Conservation (phyloP, 2,113 vertebrate genomes). For the Chascanopsetta lugubris region DNA sequence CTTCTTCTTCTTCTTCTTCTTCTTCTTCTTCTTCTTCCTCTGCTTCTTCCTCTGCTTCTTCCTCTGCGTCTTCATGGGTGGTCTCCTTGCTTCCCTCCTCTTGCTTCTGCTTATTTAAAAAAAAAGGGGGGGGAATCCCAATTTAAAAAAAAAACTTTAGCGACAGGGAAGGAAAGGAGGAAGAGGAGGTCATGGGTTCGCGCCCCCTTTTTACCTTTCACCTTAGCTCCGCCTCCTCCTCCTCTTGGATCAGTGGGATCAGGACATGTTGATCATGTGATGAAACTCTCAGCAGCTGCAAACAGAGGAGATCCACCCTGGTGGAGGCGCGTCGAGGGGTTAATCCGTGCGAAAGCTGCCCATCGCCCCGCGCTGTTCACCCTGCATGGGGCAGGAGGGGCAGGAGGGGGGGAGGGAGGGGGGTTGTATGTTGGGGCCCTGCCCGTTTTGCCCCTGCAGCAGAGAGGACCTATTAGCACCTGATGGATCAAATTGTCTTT, state of each 20-base stretch:
- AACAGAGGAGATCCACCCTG: not conserved
- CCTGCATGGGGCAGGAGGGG: not conserved
- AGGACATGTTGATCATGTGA: not conserved
- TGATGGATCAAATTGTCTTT: slow-evolving; percentile 22
- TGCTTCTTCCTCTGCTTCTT: too few species aligned
- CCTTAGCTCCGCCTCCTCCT: not conserved
- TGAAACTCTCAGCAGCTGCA: not conserved
- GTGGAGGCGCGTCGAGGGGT: slow-evolving; percentile 35
- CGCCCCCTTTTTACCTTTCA: not conserved
- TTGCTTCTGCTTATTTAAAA: too few species aligned
- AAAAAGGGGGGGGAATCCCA: not conserved
- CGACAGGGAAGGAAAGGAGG: too few species aligned
- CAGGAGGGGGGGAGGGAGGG: not conserved
- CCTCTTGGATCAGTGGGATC: not conserved
- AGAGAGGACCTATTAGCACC: slow-evolving; percentile 9
- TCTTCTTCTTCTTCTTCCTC: too few species aligned
- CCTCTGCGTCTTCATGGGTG: too few species aligned
- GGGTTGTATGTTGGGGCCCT: too few species aligned
- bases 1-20: too few species aligned
- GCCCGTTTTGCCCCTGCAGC: slow-evolving; percentile 13
- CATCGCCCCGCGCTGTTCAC: slow-evolving; percentile 15
- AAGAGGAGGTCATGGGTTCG: not conserved
- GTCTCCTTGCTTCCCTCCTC: too few species aligned
- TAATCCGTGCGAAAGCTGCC: slow-evolving; percentile 39
- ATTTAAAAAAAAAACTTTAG: slow-evolving; percentile 17